Conservation (phyloP, 2,797 vertebrate species). For the Varecia variegata region DNA sequence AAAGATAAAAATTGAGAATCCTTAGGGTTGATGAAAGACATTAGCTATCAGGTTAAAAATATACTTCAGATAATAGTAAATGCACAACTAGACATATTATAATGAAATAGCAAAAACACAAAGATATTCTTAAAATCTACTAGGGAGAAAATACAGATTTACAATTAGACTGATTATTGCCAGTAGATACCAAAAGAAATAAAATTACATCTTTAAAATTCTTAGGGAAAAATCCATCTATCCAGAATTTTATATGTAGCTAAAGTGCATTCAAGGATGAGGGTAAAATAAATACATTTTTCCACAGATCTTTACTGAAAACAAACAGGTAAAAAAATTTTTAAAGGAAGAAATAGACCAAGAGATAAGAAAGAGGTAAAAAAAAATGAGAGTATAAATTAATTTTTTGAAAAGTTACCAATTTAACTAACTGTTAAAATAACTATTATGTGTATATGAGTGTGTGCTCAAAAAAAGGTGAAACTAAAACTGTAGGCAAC, state of each 20-base stretch:
- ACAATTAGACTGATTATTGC: background rate
- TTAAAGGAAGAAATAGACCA: background rate
- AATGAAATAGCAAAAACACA: background rate
- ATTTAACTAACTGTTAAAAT: background rate
- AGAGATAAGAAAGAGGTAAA: background rate
- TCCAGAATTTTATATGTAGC: background rate
- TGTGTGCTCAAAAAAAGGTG: background rate
- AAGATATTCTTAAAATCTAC: background rate
- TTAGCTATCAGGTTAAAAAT: background rate
- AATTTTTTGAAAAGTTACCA: background rate
- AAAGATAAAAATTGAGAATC: background rate
- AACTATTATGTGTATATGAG: background rate
- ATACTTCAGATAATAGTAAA: background rate
- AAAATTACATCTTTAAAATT: background rate
- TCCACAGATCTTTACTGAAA: background rate
- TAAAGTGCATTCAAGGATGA: background rate
- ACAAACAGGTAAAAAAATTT: background rate
- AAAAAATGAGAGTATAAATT: background rate
- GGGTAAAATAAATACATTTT: background rate
- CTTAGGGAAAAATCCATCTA: background rate
- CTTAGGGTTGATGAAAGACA: background rate
- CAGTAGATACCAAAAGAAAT: background rate
- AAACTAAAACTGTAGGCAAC: background rate
- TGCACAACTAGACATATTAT: background rate
- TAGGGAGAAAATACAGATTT: background rate